Evolutionary conservation across 1,140 invertebrate genomes (phyloP).

Genomic region (Drosophila hydei): DNA sequence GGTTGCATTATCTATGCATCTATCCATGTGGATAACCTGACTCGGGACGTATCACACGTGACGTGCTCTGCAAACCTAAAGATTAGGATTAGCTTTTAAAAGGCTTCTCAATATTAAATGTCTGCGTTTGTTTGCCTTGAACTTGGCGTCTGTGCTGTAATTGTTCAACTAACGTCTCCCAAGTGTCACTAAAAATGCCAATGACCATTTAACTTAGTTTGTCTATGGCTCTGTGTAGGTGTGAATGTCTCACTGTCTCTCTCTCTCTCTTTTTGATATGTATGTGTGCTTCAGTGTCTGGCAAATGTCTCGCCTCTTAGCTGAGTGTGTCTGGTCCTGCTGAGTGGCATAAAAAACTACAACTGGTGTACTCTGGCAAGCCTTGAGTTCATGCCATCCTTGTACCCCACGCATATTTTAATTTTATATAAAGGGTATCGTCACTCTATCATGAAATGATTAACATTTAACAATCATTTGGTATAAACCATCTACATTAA

Average conservation of each 20-base stretch:
- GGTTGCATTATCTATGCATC: slow-evolving; percentile 3
- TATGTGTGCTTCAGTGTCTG: slow-evolving; percentile 7
- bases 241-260: not conserved
- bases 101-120: slow-evolving; percentile 3
- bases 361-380: slow-evolving; percentile 16
- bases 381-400: slow-evolving; percentile 1
- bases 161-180: slow-evolving; percentile 41
- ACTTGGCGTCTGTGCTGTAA: slow-evolving; percentile 38
- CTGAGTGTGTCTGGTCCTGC: not conserved
- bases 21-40: not conserved
- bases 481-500: too few species aligned
- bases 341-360: slow-evolving; percentile 8
- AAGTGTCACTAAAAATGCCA: slow-evolving; percentile 57
- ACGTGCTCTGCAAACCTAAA: too few species aligned
- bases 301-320: slow-evolving; percentile 6
- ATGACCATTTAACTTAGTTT: slow-evolving; percentile 59
- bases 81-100: slow-evolving; percentile 32
- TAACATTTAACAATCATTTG: too few species aligned
- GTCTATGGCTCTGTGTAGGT: not conserved
- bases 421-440: too few species aligned
- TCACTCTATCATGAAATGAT: too few species aligned
- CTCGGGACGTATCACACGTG: not conserved
- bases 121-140: slow-evolving; percentile 15
- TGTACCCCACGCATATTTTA: not conserved
- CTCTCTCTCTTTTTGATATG: not conserved